Percentiles rank a stretch among this genome's conserved stretches.
Conservation (phyloP, 2,888 invertebrate genomes). For the Endotricha flammealis region DNA sequence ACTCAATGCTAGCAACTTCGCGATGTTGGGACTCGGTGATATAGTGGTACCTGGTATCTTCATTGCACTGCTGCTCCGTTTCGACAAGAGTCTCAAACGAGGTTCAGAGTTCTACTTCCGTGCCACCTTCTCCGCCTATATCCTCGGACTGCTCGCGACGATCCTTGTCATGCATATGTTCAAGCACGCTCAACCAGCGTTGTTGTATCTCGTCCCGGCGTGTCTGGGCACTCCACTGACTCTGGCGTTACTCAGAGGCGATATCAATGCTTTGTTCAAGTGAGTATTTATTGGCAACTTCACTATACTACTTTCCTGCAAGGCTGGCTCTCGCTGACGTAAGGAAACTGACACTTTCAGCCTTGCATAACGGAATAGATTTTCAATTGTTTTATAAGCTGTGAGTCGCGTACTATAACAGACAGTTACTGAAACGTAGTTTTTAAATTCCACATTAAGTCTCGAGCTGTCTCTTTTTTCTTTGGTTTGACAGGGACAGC, state of each 20-base stretch:
- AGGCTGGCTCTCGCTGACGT: too few relatives aligned
- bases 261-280: constrained; percentile 93
- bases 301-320: too few relatives aligned
- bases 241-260: constrained; percentile 93
- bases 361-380: too few relatives aligned
- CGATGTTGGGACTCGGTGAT: constrained; percentile 99
- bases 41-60: constrained; percentile 99
- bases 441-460: too few relatives aligned
- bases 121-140: constrained; percentile 94
- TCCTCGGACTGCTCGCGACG: constrained; percentile 94
- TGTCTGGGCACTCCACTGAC: constrained; percentile 94
- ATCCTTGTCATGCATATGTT: constrained; percentile 99
- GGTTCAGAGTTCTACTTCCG: constrained; percentile 91
- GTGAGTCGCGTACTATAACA: too few relatives aligned
- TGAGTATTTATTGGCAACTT: constrained; percentile 79
- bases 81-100: constrained; percentile 92
- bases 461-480: too few relatives aligned
- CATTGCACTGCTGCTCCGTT: constrained; percentile 96
- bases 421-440: too few relatives aligned
- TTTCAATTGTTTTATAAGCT: too few relatives aligned
- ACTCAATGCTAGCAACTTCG: constrained; percentile 93
- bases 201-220: constrained; percentile 97
- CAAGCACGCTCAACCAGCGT: constrained; percentile 98
- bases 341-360: too few relatives aligned
- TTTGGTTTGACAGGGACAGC: too few relatives aligned